Evolutionary conservation across 2,797 vertebrate species (phyloP), one percentile per base, ranked within the genome.

Genomic region (Podarcis siculus): DNA sequence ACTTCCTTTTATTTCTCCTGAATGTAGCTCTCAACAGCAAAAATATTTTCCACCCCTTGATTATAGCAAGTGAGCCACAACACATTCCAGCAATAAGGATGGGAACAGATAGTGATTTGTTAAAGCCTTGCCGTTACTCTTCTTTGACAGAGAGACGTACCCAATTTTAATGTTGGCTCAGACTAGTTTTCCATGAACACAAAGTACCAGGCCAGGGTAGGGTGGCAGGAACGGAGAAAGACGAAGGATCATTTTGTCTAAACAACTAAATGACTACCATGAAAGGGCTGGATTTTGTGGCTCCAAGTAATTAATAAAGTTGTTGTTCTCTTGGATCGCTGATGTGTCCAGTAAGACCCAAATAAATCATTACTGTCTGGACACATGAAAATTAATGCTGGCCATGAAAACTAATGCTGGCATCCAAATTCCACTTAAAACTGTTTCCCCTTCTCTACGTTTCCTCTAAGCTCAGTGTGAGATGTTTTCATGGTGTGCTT

Each of bases 241-340:
- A 27, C 32, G 39, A 78, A 67, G 37, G 39, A 35, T 67, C 39
- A 17, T 77, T 85, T 66, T 64, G 27, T 77, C 37, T 69, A 2
- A 9, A 79, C 67, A 8, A 69, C 66, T 30, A 71, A 37, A 55
- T 55, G 49, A 55, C 71, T 64, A 79, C 1, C 66, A 72, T 30
- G 77, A 80, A 86, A 37, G 15, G 25, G 25, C 23, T n/a, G 15
- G 25, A 71, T 86, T 79, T 79, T 86, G 66, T 72, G 8, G 42
- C 77, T 58, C 32, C 32, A 80, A 55, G 25, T 80, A 79, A 71
- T 86, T 86, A 79, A 86, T 71, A 86, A 79, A 79, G 75, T 71
- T 55, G 21, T 72, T 83, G 82, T 79, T 71, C 67, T 71, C 42
- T 79, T 69, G 66, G 25, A 79, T 32, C 21, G 72, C 9, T 42